Conservation (phyloP, 2,113 vertebrate genomes). For the Hemibates koningsi region DNA sequence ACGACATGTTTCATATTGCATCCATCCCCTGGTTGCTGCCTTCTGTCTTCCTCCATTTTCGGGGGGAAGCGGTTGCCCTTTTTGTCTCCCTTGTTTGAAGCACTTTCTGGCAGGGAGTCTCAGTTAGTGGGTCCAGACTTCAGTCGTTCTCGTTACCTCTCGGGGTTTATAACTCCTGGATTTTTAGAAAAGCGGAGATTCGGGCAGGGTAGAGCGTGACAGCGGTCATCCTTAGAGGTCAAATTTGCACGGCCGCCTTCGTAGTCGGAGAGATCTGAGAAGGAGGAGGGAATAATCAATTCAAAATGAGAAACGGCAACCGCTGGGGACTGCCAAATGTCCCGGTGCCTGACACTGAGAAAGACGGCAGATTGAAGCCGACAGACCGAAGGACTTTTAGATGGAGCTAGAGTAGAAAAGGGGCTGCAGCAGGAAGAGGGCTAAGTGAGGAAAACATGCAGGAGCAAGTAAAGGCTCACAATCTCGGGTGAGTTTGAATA, state of each 20-base stretch:
- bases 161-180: neutral
- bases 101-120: neutral
- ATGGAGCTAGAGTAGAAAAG: neutral
- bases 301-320: neutral
- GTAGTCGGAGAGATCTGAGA: neutral
- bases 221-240: neutral
- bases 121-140: neutral
- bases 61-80: neutral
- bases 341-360: neutral
- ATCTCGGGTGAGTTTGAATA: neutral
- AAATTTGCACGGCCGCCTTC: neutral
- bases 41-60: neutral
- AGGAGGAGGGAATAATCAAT: neutral
- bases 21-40: neutral
- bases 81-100: neutral
- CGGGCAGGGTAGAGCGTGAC: neutral
- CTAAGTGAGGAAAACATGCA: neutral
- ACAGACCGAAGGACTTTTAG: neutral
- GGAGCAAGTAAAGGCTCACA: neutral
- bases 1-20: neutral
- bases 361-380: neutral
- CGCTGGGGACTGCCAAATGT: neutral
- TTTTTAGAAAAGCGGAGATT: neutral
- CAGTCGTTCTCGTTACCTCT: neutral
- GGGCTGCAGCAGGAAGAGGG: neutral